These are phyloP conservation scores for Spodoptera picta DNA, from an alignment of 2,888 invertebrate genomes.

Conservation along the genomic window DNA sequence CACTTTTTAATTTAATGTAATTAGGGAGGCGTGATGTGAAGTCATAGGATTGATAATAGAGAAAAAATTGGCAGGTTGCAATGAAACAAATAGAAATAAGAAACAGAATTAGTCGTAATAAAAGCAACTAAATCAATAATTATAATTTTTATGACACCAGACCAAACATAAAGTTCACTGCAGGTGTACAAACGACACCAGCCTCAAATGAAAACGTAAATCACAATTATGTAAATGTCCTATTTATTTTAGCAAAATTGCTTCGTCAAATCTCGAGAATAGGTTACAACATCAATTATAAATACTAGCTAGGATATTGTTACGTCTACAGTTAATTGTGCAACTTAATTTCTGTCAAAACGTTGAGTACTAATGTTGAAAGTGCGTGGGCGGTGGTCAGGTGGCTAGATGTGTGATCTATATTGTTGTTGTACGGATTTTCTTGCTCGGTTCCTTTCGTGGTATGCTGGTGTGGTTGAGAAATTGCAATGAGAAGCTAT, in stretches of 20 bases:
- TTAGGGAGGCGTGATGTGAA: too few relatives aligned
- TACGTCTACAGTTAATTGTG: conserved; percentile 39
- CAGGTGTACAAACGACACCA: conserved; percentile 21
- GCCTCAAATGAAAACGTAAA: conserved; percentile 15
- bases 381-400: conserved; percentile 54
- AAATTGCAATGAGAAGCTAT: conserved; percentile 4
- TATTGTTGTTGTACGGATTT: conserved; percentile 37
- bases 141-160: too few relatives aligned
- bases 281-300: conserved; percentile 44
- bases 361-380: conserved; percentile 36
- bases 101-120: too few relatives aligned
- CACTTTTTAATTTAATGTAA: too few relatives aligned
- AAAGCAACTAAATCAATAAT: too few relatives aligned
- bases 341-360: conserved; percentile 56
- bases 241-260: conserved; percentile 36
- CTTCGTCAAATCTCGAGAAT: conserved; percentile 33
- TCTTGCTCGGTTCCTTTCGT: conserved; percentile 20
- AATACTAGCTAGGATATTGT: conserved; percentile 28
- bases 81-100: too few relatives aligned
- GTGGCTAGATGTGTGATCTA: conserved; percentile 55
- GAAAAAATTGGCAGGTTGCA: too few relatives aligned
- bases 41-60: too few relatives aligned
- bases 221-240: conserved; percentile 30
- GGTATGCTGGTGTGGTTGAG: conserved; percentile 21
- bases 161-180: neutral